Evolutionary conservation across 2,888 invertebrate species (phyloP), one percentile per base, ranked within the genome.

Genomic region (Ecliptopera silaceata): DNA sequence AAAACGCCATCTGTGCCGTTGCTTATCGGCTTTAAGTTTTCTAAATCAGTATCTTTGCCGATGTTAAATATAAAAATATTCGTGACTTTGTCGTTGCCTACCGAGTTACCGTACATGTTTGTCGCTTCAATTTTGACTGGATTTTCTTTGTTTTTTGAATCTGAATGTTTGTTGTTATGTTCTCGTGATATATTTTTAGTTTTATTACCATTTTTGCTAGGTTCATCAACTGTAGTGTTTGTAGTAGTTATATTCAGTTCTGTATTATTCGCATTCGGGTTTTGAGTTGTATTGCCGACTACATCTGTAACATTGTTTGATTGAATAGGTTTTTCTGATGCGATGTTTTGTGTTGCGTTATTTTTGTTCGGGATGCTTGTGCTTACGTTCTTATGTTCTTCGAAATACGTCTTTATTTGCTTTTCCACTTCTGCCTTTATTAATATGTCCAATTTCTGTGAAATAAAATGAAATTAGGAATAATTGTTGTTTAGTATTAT

Each of bases 41-140:
- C 63, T n/a, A 74, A 55, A 3, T 66, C 63, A 4, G 66, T 34
- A 12, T 70, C 59, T 15, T 72, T 62, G 3, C 65, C 69, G 2
- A 75, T 70, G 51, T 80, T 74, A 42, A 84, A 84, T 36, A 86
- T 71, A 45, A 75, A 87, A 32, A 86, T 68, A 38, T 87, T 86
- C 0, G 82, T 84, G 0, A 84, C 80, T 60, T 84, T 75, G 0
- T 74, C 79, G 15, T 74, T 80, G 0, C 75, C 79, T 11, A 79
- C 62, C 1, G 79, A 66, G 31, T 77, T 82, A 0, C 81, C 83
- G 18, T 74, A 80, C 4, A 82, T 50, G 4, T 71, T 77, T 8
- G 72, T 53, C 1, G 79, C 71, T 47, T 63, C 63, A 1, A 78
- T 62, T 43, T 70, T 64, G 3, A 64, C 45, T n/a, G 58, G 18